A percentile compares a stretch with the other conserved stretches of the same genome.
phyloP scores from a whole-genome alignment of 2,888 invertebrate species.

The Pachymerium ferrugineum region DNA sequence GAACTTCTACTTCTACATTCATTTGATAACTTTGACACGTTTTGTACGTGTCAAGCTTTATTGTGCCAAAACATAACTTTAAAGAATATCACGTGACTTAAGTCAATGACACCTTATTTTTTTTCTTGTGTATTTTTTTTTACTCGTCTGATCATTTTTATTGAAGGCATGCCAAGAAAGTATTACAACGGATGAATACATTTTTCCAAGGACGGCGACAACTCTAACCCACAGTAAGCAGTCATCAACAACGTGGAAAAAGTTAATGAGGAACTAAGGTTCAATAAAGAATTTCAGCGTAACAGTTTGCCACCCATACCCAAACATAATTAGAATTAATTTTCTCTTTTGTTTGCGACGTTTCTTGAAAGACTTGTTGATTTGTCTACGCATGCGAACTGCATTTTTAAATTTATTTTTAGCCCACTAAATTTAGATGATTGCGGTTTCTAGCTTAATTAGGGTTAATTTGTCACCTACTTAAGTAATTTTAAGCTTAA shows the following conservation, averaged over 20 bases:
- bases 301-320: not conserved
- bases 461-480: not conserved
- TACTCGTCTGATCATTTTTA: not conserved
- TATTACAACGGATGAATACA: not conserved
- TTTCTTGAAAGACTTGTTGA: not conserved
- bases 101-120: not conserved
- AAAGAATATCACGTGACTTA: not conserved
- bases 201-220: not conserved
- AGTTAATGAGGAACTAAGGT: constrained; percentile 4
- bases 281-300: not conserved
- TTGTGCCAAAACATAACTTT: not conserved
- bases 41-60: not conserved
- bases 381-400: not conserved
- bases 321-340: not conserved
- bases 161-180: not conserved
- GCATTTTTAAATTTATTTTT: not conserved
- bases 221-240: not conserved
- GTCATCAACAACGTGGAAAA: not conserved
- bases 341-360: too few relatives aligned
- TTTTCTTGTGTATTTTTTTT: not conserved
- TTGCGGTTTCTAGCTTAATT: not conserved
- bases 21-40: not conserved
- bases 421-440: not conserved
- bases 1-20: too few relatives aligned
- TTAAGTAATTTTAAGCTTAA: not conserved